phyloP scores from a whole-genome alignment of 1,140 invertebrate species.

The Drosophila sp. region DNA sequence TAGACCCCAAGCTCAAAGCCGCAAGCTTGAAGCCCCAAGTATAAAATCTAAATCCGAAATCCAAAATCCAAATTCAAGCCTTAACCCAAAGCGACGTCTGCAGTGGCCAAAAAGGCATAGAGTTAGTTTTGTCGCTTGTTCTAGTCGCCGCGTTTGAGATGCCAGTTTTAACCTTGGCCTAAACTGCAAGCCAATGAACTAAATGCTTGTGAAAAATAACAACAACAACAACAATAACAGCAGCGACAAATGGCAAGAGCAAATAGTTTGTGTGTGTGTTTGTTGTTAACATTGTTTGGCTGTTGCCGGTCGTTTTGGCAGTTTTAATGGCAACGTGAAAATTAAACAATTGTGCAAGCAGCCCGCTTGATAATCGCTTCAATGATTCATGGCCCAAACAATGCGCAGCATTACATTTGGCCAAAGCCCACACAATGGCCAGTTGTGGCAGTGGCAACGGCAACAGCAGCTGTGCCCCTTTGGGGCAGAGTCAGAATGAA shows the following conservation, averaged over 20 bases:
- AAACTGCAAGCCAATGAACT: constrained; percentile 82
- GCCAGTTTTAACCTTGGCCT: constrained; percentile 76
- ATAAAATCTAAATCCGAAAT: constrained; percentile 7
- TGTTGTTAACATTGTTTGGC: constrained; percentile 64
- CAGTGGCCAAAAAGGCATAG: constrained; percentile 46
- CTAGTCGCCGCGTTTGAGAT: constrained; percentile 66
- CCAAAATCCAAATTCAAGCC: constrained; percentile 17
- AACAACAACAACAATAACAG: constrained; percentile 32
- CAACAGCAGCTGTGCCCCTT: constrained; percentile 20
- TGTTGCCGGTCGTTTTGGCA: constrained; percentile 47
- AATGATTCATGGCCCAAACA: constrained; percentile 62
- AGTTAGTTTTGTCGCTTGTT: constrained; percentile 52
- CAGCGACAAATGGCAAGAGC: constrained; percentile 22
- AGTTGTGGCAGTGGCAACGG: constrained; percentile 28
- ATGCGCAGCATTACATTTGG: constrained; percentile 33
- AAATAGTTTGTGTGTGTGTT: constrained; percentile 32
- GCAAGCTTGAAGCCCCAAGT: constrained; percentile 8
- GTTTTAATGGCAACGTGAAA: constrained; percentile 71
- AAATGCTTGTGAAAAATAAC: constrained; percentile 80
- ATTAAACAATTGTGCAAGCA: constrained; percentile 82
- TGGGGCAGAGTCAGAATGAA: constrained; percentile 18
- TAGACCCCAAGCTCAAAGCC: not conserved
- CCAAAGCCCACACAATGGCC: constrained; percentile 29
- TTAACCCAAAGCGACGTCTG: constrained; percentile 35
- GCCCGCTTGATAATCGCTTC: constrained; percentile 66